Percentiles rank a stretch among this genome's conserved stretches.
These are phyloP conservation scores for Barnardius zonarius DNA, from an alignment of 2,113 vertebrate species.

Conservation along the genomic window DNA sequence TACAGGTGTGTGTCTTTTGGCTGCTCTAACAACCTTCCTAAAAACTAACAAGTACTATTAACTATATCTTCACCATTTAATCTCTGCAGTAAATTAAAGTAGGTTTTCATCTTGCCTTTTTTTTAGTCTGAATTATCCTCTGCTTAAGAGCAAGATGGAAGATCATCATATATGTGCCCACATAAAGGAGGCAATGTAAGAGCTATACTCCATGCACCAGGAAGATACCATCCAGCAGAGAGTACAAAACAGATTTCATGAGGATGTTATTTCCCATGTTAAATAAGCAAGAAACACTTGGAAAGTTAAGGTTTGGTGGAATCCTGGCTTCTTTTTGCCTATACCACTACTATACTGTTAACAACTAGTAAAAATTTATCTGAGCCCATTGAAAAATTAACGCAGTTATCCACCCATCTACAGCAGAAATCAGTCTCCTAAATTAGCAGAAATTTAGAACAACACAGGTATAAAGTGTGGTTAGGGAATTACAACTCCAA, in stretches of 20 bases:
- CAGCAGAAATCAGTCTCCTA: not conserved
- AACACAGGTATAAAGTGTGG: not conserved
- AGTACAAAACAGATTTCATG: not conserved
- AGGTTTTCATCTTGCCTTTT: not conserved
- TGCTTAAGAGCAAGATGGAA: not conserved
- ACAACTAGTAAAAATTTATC: not conserved
- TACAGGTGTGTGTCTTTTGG: not conserved
- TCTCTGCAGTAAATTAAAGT: not conserved
- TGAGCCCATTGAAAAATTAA: not conserved
- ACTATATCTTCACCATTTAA: not conserved
- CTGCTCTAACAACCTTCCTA: not conserved
- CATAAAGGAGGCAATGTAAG: not conserved
- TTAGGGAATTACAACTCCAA: not conserved
- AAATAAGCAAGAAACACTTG: not conserved
- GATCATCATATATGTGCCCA: not conserved
- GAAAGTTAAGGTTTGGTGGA: not conserved
- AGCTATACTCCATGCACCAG: not conserved
- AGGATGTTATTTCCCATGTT: not conserved
- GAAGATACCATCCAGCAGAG: not conserved
- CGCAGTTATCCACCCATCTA: not conserved
- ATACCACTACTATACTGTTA: not conserved
- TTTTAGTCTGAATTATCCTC: not conserved
- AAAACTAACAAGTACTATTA: not conserved
- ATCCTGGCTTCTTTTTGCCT: not conserved
- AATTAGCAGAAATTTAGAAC: not conserved